Evolutionary conservation across 2,888 invertebrate genomes (phyloP), one percentile per base, ranked within the genome.

Genomic region (Aproaerema taeniolella): DNA sequence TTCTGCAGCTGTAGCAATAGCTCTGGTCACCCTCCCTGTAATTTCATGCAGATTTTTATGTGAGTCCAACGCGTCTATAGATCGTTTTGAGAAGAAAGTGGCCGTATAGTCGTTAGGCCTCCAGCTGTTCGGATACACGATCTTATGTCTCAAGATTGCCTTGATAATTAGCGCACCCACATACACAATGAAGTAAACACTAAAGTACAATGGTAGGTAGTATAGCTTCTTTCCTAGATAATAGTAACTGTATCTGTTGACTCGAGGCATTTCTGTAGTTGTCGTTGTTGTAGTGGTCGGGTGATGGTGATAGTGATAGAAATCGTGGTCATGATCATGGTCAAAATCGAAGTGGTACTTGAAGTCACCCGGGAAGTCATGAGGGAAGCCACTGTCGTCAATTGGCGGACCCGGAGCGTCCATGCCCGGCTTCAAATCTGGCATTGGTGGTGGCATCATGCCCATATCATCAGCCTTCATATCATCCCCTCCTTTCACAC

Each of bases 121-220:
- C 68, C 71, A 87, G 52, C 90, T 87, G 53, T 90, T 89, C 12
- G 89, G 89, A 54, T 90, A 89, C 10, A 88, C 87, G 39, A 93
- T 91, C 70, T 93, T 93, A 65, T 93, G 93, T 43, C 92, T 88
- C 24, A 92, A 87, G 24, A 93, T 89, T 2, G 92, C 91, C 66
- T 93, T 93, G 16, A 93, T 81, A 43, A 93, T 91, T 15, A 93
- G 78, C 11, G 92, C 91, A 1, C 90, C 91, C 0, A 93, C 91
- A 57, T 93, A 93, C 41, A 92, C 75, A 36, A 90, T 88, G 50
- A 91, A 90, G 53, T 91, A 93, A 9, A 93, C 90, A 61, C 92
- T 92, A 63, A 93, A 93, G 67, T 93, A 93, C 31, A 93, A 69
- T 0, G 93, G 93, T 45, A 93, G 80, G 61, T 93, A 93, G 88